Evolutionary conservation across 2,888 invertebrate genomes (phyloP), one percentile per base, ranked within the genome.

Genomic region (Macaria notata): DNA sequence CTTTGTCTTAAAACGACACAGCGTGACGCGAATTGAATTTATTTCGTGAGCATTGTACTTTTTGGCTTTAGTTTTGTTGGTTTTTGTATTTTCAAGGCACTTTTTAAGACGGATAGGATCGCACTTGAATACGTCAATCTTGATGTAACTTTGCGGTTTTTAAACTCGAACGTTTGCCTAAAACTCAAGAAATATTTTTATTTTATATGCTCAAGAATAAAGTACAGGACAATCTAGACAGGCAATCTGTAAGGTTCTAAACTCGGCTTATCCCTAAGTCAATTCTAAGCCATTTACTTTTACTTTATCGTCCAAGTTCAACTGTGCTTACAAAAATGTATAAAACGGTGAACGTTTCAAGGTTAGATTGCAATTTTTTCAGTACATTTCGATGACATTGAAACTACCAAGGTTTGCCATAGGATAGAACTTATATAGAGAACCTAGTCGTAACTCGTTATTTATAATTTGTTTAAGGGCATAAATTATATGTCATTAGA

Each of bases 361-460:
- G 61, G 65, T 70, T 77, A 82, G 83, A 81, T 59, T 50, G 46
- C 44, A 54, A 53, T 79, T 79, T 79, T 83, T 80, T 77, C 71
- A 71, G 59, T 51, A 59, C 54, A 72, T 72, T 78, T 74, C 73
- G 80, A 77, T 79, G 81, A 75, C 85, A 85, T 80, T 86, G 79
- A 79, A 76, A 76, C 68, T 39, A 55, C 49, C 62, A 67, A 36
- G 33, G 33, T 36, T 36, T 36, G 33, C 7, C 3, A 36, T 36
- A 36, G 33, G 4, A 19, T 19, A 19, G 19, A 56, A 58, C 55
- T 53, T 47, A 46, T 53, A n/a, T 41, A 9, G 41, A 42, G 47
- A 38, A 31, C 42, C 39, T 45, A 57, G 36, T 3, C 45, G 29
- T 29, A 5, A 36, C 19, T 19, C 19, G 31, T 44, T 47, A 31